Evolutionary conservation across 2,797 vertebrate species (phyloP), one percentile per base, ranked within the genome.

Genomic region (Alca torda): DNA sequence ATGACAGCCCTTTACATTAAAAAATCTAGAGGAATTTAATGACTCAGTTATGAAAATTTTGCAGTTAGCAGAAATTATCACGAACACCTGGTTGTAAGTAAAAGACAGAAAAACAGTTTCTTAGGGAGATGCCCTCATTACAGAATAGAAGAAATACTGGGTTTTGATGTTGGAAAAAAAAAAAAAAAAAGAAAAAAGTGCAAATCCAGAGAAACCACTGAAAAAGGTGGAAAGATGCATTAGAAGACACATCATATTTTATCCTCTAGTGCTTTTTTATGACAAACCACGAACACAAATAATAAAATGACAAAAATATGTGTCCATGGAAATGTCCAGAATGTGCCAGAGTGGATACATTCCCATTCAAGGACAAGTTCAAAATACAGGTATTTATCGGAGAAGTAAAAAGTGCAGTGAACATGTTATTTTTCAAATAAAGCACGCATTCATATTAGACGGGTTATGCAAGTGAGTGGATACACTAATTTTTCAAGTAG

Each of bases 1-100:
- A 96, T 94, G 94, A 91, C 87, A 96, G 68, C 64, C 81, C 0
- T 1, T 83, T 89, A 35, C 43, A 72, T 94, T 95, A 75, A 89
- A 85, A 94, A 84, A 31, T 87, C 65, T 92, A 61, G 69, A 92
- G 84, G 81, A 91, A 90, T 87, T 65, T 85, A 93, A 89, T 95
- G 93, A 90, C 61, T 87, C 87, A 90, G 64, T 94, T 86, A 74
- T 31, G 48, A 95, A 95, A 84, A 90, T 91, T 91, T 84, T 91
- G 35, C 67, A 90, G 46, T 90, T 93, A 82, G 12, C 19, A 65
- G 60, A 83, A 95, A 92, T 89, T 95, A 96, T 13, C 16, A 63
- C 51, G 54, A 94, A 33, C 39, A 93, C 75, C 75, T 91, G 76
- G 48, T 78, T 92, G 37, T 69, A 90, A 95, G 63, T 78, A 79